A percentile compares a stretch with the other conserved stretches of the same genome.
Evolutionary conservation across 1,140 invertebrate genomes (phyloP).

Genomic region (Cyphomyrmex costatus): DNA sequence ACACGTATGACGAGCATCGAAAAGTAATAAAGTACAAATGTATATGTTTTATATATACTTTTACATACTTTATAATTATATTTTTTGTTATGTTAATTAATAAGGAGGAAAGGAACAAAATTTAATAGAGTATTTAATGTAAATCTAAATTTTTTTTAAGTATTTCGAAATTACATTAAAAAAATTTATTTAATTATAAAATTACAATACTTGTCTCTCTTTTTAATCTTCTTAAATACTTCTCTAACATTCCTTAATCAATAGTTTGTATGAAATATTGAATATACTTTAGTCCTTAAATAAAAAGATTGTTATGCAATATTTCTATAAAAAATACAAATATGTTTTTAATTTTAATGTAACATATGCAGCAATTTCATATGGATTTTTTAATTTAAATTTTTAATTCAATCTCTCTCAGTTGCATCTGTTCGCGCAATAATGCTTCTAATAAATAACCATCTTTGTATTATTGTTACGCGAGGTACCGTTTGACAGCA

Average conservation of each 20-base stretch:
- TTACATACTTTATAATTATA: neutral
- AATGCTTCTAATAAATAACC: slow-evolving; percentile 22
- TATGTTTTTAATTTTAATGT: neutral
- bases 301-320: slow-evolving; percentile 1
- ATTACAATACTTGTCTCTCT: neutral
- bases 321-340: neutral
- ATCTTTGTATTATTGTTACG: neutral
- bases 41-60: neutral
- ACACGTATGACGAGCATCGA: neutral
- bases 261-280: neutral
- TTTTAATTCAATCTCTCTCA: neutral
- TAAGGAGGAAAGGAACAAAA: neutral
- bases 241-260: neutral
- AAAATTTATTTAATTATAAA: neutral
- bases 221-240: neutral
- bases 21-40: neutral
- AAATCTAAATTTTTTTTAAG: neutral
- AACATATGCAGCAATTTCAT: neutral
- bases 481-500: slow-evolving; percentile 6
- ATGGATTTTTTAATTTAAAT: neutral
- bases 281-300: neutral
- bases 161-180: neutral
- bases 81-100: neutral
- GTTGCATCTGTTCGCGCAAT: neutral
- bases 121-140: neutral